These are phyloP conservation scores for Spodoptera frugiperda DNA, from an alignment of 1,140 invertebrate genomes.

Conservation along the genomic window DNA sequence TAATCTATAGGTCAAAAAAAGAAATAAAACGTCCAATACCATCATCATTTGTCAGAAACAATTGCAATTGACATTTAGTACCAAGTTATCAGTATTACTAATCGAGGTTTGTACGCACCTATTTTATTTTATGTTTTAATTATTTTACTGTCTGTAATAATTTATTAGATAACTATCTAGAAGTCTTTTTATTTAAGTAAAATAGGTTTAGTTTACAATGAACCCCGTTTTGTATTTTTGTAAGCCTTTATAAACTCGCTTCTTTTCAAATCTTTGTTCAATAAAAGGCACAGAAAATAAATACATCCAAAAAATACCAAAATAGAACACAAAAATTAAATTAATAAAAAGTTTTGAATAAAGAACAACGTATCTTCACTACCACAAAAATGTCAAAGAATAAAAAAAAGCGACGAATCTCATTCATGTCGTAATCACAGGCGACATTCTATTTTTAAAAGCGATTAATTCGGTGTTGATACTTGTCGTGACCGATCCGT, in stretches of 20 bases:
- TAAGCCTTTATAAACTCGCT: too few relatives aligned
- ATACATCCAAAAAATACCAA: too few relatives aligned
- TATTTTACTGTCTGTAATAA: not conserved
- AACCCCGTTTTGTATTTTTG: too few relatives aligned
- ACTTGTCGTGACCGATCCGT: not conserved
- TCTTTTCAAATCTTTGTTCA: too few relatives aligned
- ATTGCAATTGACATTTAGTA: slow-evolving; percentile 13
- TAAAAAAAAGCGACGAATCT: not conserved
- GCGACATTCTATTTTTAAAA: slow-evolving; percentile 26
- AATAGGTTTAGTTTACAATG: too few relatives aligned
- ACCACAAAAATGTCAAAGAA: not conserved
- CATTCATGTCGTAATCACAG: slow-evolving; percentile 30
- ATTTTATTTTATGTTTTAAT: not conserved
- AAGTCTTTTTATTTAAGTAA: too few relatives aligned
- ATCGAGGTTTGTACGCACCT: not conserved
- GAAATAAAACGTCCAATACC: slow-evolving; percentile 1
- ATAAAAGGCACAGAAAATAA: too few relatives aligned
- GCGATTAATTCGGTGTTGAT: slow-evolving; percentile 24
- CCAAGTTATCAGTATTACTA: slow-evolving; percentile 13
- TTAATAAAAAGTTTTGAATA: not conserved
- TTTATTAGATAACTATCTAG: too few relatives aligned
- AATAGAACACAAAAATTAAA: too few relatives aligned
- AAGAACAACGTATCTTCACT: not conserved
- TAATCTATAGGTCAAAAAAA: slow-evolving; percentile 7
- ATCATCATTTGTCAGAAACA: not conserved